Conservation (phyloP, 2,113 vertebrate species). For the Gymnorhina tibicen region DNA sequence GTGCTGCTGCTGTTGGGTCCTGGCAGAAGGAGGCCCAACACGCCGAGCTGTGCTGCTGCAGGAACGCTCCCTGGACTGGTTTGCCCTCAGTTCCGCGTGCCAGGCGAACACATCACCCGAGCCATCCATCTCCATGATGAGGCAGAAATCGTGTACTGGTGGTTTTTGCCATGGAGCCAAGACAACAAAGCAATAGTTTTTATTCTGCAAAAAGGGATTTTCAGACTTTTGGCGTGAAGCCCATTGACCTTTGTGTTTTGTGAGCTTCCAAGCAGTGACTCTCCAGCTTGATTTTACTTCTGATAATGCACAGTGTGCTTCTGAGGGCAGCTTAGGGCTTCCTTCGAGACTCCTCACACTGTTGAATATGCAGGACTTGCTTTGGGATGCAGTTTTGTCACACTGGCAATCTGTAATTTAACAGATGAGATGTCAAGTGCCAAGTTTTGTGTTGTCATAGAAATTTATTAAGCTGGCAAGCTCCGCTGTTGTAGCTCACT, state of each 20-base stretch:
- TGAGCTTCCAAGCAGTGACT: background rate
- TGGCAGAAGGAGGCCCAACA: rapidly evolving
- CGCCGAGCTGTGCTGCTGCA: rapidly evolving
- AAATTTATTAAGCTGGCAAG: constrained; percentile 29
- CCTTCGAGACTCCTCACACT: background rate
- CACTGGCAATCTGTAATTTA: background rate
- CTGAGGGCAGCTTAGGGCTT: background rate
- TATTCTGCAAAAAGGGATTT: background rate
- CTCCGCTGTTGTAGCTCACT: background rate
- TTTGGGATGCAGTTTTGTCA: background rate
- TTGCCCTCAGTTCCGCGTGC: rapidly evolving
- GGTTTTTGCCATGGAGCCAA: background rate
- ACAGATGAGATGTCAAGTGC: constrained; percentile 32
- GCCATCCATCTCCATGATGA: background rate
- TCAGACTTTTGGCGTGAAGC: background rate
- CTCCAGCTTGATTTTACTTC: background rate
- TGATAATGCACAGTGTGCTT: background rate
- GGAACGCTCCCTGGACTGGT: background rate
- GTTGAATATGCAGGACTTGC: background rate
- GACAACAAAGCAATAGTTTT: background rate
- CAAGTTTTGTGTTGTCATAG: constrained; percentile 40
- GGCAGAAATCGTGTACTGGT: background rate
- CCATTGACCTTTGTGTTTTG: background rate
- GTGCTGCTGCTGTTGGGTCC: background rate
- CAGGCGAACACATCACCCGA: rapidly evolving